Evolutionary conservation across 1,140 invertebrate genomes (phyloP).

Genomic region (Patella vulgata): DNA sequence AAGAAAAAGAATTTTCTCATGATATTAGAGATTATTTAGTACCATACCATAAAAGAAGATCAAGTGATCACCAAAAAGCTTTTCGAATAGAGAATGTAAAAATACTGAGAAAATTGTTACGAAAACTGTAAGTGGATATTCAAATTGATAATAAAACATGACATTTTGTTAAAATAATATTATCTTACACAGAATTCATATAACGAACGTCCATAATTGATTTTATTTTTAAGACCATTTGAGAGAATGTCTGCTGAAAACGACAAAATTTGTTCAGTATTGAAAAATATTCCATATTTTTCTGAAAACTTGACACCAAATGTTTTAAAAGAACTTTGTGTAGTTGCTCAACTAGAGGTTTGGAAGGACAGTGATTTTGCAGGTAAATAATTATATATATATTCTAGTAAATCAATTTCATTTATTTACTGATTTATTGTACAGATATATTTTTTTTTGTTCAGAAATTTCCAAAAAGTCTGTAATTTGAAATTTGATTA

Average conservation of each 20-base stretch:
- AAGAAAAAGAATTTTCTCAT: slow-evolving; percentile 45
- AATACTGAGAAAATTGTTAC: slow-evolving; percentile 53
- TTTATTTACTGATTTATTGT: not conserved
- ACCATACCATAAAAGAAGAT: slow-evolving; percentile 52
- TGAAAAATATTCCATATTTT: slow-evolving; percentile 57
- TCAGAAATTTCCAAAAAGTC: too few species aligned
- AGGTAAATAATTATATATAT: slow-evolving; percentile 38
- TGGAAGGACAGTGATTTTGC: slow-evolving; percentile 59
- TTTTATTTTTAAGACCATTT: slow-evolving; percentile 58
- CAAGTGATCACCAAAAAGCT: slow-evolving; percentile 50
- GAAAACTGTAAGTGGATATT: slow-evolving; percentile 54
- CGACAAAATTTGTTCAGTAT: slow-evolving; percentile 56
- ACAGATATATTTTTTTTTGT: not conserved
- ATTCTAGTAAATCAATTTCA: too few species aligned
- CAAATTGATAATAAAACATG: too few species aligned
- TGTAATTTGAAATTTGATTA: slow-evolving; percentile 6
- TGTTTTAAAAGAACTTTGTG: slow-evolving; percentile 59
- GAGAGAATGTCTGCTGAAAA: slow-evolving; percentile 61
- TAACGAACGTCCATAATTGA: too few species aligned
- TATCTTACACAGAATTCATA: too few species aligned
- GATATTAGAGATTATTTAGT: slow-evolving; percentile 59
- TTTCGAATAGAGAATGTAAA: slow-evolving; percentile 49
- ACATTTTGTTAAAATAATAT: too few species aligned
- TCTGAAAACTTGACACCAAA: slow-evolving; percentile 41
- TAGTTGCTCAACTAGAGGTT: slow-evolving; percentile 54